Percentiles rank a stretch among this genome's conserved stretches.
These are phyloP conservation scores for Ischnus inquisitorius DNA, from an alignment of 2,888 invertebrate genomes.

Conservation along the genomic window DNA sequence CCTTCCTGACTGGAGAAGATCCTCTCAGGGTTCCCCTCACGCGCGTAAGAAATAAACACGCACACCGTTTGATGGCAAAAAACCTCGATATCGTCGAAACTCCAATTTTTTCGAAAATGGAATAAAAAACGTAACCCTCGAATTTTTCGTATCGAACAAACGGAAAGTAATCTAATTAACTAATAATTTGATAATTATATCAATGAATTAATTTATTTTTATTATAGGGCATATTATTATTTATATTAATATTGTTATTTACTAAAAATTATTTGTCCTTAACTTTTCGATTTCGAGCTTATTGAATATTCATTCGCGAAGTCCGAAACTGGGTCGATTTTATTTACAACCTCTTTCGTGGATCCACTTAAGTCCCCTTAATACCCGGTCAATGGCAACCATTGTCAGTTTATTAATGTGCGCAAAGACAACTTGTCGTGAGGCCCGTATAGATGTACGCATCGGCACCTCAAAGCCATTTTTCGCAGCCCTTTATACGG, in stretches of 20 bases:
- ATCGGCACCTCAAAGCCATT: background rate
- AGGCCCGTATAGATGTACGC: background rate
- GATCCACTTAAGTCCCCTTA: background rate
- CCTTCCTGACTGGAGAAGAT: background rate
- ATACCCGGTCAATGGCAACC: background rate
- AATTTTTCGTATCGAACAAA: too few relatives aligned
- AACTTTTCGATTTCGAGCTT: too few relatives aligned
- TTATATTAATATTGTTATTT: background rate
- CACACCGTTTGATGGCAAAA: background rate
- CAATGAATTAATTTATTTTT: too few relatives aligned
- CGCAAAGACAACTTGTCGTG: too few relatives aligned
- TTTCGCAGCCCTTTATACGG: constrained; percentile 31
- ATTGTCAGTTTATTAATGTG: background rate
- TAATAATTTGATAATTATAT: too few relatives aligned
- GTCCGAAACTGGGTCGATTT: background rate
- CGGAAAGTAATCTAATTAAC: too few relatives aligned
- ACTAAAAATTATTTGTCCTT: background rate
- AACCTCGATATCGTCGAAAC: background rate
- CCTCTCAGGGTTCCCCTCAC: background rate
- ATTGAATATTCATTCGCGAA: too few relatives aligned
- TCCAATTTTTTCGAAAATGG: too few relatives aligned
- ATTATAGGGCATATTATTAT: too few relatives aligned
- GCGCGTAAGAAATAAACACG: background rate
- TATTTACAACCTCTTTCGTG: background rate
- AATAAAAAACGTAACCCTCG: too few relatives aligned